Conservation (phyloP, 2,888 invertebrate genomes). For the Acleris cristana region DNA sequence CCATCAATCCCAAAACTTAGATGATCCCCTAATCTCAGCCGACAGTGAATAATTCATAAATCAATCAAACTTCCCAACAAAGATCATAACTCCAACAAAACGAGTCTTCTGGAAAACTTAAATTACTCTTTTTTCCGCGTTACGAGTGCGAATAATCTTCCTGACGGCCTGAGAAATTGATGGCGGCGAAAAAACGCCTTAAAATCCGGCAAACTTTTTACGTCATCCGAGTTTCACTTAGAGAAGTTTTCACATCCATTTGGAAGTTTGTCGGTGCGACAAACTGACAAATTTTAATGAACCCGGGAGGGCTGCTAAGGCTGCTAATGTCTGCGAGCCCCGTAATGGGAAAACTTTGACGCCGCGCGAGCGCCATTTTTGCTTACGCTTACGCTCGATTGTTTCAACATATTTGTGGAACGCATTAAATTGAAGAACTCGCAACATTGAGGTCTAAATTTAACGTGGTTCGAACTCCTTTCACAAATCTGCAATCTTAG, state of each 20-base stretch:
- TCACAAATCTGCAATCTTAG: no score
- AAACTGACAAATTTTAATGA: slow-evolving; percentile 84
- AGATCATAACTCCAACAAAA: slow-evolving; percentile 80
- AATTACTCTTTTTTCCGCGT: slow-evolving; percentile 83
- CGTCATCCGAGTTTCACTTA: slow-evolving; percentile 83
- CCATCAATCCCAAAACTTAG: slow-evolving; percentile 27
- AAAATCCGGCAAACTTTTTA: slow-evolving; percentile 78
- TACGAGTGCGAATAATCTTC: slow-evolving; percentile 83
- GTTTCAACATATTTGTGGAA: slow-evolving; percentile 6
- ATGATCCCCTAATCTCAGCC: slow-evolving; percentile 55
- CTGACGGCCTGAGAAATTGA: slow-evolving; percentile 82
- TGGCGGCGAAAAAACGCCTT: slow-evolving; percentile 76
- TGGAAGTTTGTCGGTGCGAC: slow-evolving; percentile 78
- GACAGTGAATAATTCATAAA: slow-evolving; percentile 72
- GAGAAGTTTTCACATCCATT: slow-evolving; percentile 82
- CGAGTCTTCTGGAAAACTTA: slow-evolving; percentile 79
- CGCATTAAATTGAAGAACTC: slow-evolving; percentile 6
- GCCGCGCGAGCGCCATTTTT: slow-evolving; percentile 39
- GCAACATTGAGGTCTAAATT: not conserved
- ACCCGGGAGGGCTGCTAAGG: slow-evolving; percentile 80
- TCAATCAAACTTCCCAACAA: slow-evolving; percentile 82
- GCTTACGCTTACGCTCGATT: slow-evolving; percentile 4
- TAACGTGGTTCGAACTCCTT: no score
- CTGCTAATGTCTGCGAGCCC: slow-evolving; percentile 78
- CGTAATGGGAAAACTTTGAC: slow-evolving; percentile 81